These are phyloP conservation scores for Furnarius figulus DNA, from an alignment of 2,113 vertebrate genomes.

Conservation along the genomic window DNA sequence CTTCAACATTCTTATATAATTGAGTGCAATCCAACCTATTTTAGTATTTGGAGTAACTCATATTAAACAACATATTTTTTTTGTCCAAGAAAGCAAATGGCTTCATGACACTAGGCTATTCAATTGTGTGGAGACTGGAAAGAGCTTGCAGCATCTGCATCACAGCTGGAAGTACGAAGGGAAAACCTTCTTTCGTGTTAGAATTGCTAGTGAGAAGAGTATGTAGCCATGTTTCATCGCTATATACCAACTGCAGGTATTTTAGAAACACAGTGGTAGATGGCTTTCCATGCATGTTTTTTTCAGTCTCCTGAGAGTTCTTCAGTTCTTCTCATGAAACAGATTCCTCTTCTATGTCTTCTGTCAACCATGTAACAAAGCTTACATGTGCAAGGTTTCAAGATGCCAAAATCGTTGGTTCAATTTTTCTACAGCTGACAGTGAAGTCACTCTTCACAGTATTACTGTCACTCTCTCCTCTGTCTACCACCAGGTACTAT, in stretches of 20 bases:
- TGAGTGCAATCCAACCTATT: background rate
- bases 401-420: background rate
- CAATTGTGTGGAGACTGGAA: background rate
- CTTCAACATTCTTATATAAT: background rate
- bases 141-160: background rate
- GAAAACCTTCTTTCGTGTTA: background rate
- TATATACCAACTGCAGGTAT: background rate
- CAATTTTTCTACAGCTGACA: background rate
- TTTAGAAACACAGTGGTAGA: background rate
- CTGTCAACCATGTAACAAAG: background rate
- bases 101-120: background rate
- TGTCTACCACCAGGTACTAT: background rate
- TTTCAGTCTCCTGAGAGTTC: background rate
- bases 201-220: background rate
- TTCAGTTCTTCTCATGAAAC: too few relatives aligned
- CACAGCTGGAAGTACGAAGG: background rate
- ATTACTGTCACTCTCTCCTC: background rate
- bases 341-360: background rate
- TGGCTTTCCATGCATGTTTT: background rate
- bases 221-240: background rate
- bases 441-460: too few relatives aligned
- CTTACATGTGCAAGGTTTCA: background rate
- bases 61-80: background rate
- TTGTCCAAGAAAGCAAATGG: background rate
- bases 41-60: background rate